Base-by-base conservation (phyloP, 2,113 vertebrate species). In the Phycodurus eques region DNA sequence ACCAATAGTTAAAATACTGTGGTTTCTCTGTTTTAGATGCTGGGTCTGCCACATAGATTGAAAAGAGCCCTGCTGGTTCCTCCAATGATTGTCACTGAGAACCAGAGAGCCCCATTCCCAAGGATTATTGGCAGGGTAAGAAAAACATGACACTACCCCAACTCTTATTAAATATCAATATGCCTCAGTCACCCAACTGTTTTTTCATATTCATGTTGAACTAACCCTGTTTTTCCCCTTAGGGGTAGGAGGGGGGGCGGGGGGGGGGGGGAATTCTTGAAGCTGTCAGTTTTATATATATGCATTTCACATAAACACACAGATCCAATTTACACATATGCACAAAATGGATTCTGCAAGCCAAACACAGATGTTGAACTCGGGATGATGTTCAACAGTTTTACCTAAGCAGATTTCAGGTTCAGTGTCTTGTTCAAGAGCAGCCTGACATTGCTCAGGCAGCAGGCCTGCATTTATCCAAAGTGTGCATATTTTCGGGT, bases 21-120 rank as follows among this genome's bases (percentile, higher is more conserved):
- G n/a, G 4, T 39, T 72, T 80, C 15, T 71, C 5, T 61, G 4
- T 67, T 82, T 89, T 70, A 95, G 75, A 90, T 94, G 77, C 88
- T 96, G 86, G 94, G 94, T 82, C 84, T 91, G 77, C 88, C 92
- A 13, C 85, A 93, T 77, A 94, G 97, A 86, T 92, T 93, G 63
- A 98, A 95, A 90, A 92, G 97, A 73, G 94, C 96, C 76, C 93
- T 99, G 78, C 91, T 98, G 88, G 91, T 95, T 44, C 94, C 95
- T 59, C 93, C 94, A 0, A 94, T 99, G 87, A 89, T 93, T 72
- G 94, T 98, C 70, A 94, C 96, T 11, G 97, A 99, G 90, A 98
- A 96, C 90, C 96, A 96, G 89, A 94, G 97, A 83, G 90, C 93
- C 12, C 96, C 96, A 0, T 98, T 98, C 63, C 96, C 97, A 31